Evolutionary conservation across 2,113 vertebrate genomes (phyloP), one percentile per base, ranked within the genome.

Genomic region (Argyrosomus japonicus): DNA sequence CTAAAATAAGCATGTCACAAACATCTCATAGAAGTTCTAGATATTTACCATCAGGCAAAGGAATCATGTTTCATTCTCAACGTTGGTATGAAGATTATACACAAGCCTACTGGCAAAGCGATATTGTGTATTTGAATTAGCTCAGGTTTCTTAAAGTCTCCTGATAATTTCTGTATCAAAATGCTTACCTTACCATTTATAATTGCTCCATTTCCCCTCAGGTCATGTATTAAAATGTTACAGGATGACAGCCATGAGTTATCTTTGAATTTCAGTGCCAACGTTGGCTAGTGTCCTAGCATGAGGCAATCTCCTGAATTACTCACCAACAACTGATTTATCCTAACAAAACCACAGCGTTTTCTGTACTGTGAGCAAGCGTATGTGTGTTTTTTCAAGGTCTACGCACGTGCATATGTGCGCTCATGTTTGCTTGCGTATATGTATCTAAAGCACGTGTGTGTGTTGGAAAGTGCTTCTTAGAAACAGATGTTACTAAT

Each of bases 401-500:
- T 23, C 62, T 50, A 1, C 54, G 27, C 75, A 62, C 19, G 43
- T 79, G 71, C 45, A 17, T 56, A 8, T 56, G 54, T 62, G 63
- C 48, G 21, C 63, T 56, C 50, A 51, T 56, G 61, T 70, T 45
- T 68, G 56, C 69, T 36, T 68, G 51, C 54, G 7, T 77, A 40
- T 72, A 45, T 83, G 64, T 67, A 61, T 87, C 53, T 63, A 27
- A 61, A 60, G 63, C 78, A 83, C 60, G 40, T 82, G 88, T 69
- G 70, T 71, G 40, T 83, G 36, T 47, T 88, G 86, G 77, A 70
- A 74, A 75, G 76, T 78, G 54, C 48, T 79, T 69, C 79, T 73
- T 73, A 40, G 77, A 60, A 29, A 82, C 92, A 91, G 88, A 85
- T 93, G 92, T 90, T 90, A 85, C 83, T 90, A 78, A 91, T 93